phyloP scores from a whole-genome alignment of 1,140 invertebrate species.

The honey bee (Apis mellifera) region Amel_HAv3.1 CM009934.2:10306501-10307000 shows the following conservation, averaged over 20 bases:
- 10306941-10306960: neutral
- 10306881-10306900: neutral
- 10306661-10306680: no score
- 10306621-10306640: no score
- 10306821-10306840: neutral
- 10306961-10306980: no score
- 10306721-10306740: no score
- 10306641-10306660: no score
- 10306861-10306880: neutral
- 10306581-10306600: no score
- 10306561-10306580: no score
- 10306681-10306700: neutral
- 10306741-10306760: neutral
- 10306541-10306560: no score
- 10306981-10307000: no score
- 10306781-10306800: neutral
- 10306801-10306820: neutral
- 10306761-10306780: neutral
- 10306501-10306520: no score
- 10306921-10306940: neutral
- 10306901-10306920: neutral
- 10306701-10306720: neutral
- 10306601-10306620: no score
- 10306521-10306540: no score
- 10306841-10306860: neutral